These are phyloP conservation scores for Cottus gobio DNA, from an alignment of 2,113 vertebrate species.

Conservation along the genomic window DNA sequence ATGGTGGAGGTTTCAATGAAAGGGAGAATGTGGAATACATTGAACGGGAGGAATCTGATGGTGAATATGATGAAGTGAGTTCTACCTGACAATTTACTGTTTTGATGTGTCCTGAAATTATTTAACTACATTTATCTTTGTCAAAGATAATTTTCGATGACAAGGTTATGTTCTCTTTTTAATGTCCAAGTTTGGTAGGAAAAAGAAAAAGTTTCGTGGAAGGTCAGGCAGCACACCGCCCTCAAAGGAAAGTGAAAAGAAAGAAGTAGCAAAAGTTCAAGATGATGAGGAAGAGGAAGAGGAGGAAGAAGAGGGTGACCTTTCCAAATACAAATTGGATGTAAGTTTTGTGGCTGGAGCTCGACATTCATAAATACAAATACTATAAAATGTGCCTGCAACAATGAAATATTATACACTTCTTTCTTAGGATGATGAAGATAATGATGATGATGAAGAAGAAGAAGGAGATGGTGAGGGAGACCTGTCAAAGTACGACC, in stretches of 20 bases:
- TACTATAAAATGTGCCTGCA: not conserved
- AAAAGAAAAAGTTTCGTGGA: slow-evolving; percentile 98
- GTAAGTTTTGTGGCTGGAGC: slow-evolving; percentile 71
- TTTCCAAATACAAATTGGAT: slow-evolving; percentile 98
- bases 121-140: not conserved
- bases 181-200: slow-evolving; percentile 91
- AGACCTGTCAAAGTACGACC: slow-evolving; percentile 97
- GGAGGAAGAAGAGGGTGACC: slow-evolving; percentile 94
- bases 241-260: slow-evolving; percentile 91
- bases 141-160: not conserved
- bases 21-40: slow-evolving; percentile 98
- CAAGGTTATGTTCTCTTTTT: not conserved
- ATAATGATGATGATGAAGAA: slow-evolving; percentile 94
- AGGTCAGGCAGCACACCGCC: slow-evolving; percentile 86
- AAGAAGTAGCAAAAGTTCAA: slow-evolving; percentile 80
- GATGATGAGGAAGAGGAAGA: slow-evolving; percentile 86
- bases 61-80: slow-evolving; percentile 97
- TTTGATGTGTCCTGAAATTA: not conserved
- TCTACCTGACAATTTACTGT: not conserved
- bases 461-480: slow-evolving; percentile 87
- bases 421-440: slow-evolving; percentile 89
- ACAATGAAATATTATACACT: not conserved
- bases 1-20: slow-evolving; percentile 99
- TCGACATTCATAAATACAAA: not conserved
- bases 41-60: slow-evolving; percentile 97